phyloP scores from a whole-genome alignment of 64 coral and sea anemone genomes.

The Actinia tenebrosa region DNA sequence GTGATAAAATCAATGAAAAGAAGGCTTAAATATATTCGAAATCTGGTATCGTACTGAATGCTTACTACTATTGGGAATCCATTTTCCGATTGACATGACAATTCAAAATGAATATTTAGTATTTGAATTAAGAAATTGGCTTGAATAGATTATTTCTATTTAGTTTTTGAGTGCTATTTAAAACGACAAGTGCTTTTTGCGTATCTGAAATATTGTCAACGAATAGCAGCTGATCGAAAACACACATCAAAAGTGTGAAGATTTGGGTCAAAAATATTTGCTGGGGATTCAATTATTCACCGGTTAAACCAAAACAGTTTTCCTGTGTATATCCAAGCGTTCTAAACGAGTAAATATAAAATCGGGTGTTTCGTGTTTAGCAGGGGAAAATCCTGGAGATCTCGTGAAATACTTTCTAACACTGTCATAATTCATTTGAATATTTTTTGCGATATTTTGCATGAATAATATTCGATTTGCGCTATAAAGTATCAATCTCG shows the following conservation, averaged over 20 bases:
- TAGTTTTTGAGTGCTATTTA: not conserved
- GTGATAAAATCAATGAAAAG: not conserved
- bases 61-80: not conserved
- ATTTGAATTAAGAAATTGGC: not conserved
- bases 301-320: no score
- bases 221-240: not conserved
- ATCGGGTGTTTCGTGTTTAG: not conserved
- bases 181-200: not conserved
- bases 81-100: not conserved
- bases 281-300: no score
- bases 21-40: not conserved
- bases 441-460: not conserved
- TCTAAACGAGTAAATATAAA: not conserved
- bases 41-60: no score
- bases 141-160: not conserved
- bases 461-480: not conserved
- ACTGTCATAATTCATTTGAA: not conserved
- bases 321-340: no score
- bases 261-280: no score
- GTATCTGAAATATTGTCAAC: not conserved
- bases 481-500: not conserved
- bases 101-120: not conserved
- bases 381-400: not conserved
- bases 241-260: not conserved
- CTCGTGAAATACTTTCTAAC: not conserved